These are phyloP conservation scores for Drosophila bocki DNA, from an alignment of 1,140 invertebrate species.

Conservation along the genomic window DNA sequence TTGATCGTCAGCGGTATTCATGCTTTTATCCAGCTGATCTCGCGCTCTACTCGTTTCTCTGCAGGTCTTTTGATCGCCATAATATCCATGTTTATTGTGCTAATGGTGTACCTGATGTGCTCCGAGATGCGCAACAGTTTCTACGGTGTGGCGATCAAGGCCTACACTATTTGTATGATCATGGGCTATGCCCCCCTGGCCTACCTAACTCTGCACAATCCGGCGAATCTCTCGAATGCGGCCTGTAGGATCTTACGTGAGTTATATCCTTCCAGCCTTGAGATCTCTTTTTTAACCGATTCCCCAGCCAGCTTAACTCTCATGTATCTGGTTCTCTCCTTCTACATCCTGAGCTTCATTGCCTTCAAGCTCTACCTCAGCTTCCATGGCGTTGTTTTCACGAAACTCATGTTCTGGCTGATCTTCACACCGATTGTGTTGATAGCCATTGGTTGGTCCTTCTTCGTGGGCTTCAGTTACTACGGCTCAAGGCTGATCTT, in stretches of 20 bases:
- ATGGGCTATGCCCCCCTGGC: slow-evolving; percentile 73
- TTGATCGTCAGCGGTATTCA: slow-evolving; percentile 14
- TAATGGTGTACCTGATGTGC: slow-evolving; percentile 75
- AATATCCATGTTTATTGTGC: slow-evolving; percentile 76
- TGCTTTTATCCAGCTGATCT: neutral
- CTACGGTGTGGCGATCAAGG: slow-evolving; percentile 77
- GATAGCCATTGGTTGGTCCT: slow-evolving; percentile 71
- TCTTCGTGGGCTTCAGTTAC: slow-evolving; percentile 63
- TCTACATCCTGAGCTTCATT: slow-evolving; percentile 77
- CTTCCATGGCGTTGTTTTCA: slow-evolving; percentile 75
- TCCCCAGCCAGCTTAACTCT: slow-evolving; percentile 61
- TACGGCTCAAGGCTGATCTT: slow-evolving; percentile 60
- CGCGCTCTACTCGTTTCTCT: neutral
- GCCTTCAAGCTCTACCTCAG: slow-evolving; percentile 78
- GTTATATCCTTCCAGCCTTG: neutral
- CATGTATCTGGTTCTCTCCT: slow-evolving; percentile 71
- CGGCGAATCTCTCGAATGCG: slow-evolving; percentile 55
- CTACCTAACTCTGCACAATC: slow-evolving; percentile 71
- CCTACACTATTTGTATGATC: slow-evolving; percentile 72
- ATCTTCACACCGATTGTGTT: slow-evolving; percentile 72
- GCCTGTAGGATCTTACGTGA: slow-evolving; percentile 74
- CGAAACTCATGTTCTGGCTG: slow-evolving; percentile 80
- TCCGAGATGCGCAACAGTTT: slow-evolving; percentile 79
- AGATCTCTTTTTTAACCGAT: neutral
- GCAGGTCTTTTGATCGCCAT: slow-evolving; percentile 75